Percentiles rank a stretch among this genome's conserved stretches.
phyloP scores from a whole-genome alignment of 92 coral and sea anemone genomes.

The Epizoanthus scotinus region DNA sequence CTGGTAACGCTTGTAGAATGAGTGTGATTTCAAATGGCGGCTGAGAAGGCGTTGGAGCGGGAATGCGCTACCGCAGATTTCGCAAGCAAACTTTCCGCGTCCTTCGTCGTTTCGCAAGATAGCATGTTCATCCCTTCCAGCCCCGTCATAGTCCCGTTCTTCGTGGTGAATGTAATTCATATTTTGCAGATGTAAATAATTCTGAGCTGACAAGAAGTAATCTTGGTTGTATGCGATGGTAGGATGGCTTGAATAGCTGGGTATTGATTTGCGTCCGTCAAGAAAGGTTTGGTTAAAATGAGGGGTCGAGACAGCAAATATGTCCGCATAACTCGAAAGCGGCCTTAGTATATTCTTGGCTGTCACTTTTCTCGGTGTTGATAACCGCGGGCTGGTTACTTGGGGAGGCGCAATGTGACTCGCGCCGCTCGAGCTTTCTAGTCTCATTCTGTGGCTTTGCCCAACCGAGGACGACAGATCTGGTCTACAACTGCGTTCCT shows the following conservation, averaged over 20 bases:
- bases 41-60: slow-evolving; percentile 89
- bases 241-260: background rate
- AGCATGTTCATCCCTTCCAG: background rate
- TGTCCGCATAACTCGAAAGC: slow-evolving; percentile 14
- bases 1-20: slow-evolving; percentile 95
- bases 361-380: slow-evolving; percentile 4
- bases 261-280: background rate
- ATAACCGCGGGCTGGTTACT: background rate
- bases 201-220: background rate
- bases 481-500: background rate
- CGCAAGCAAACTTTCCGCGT: slow-evolving; percentile 56
- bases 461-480: background rate
- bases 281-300: background rate
- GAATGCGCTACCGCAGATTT: slow-evolving; percentile 86
- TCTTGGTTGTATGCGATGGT: slow-evolving; percentile 3
- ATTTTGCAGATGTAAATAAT: slow-evolving; percentile 8
- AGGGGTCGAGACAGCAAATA: slow-evolving; percentile 7
- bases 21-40: slow-evolving; percentile 94
- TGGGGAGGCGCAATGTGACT: background rate
- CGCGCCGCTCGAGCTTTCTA: background rate
- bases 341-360: slow-evolving; percentile 14
- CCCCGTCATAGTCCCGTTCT: background rate
- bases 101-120: slow-evolving; percentile 52
- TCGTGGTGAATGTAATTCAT: background rate
- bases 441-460: background rate